A percentile compares a stretch with the other conserved stretches of the same genome.
Evolutionary conservation across 2,888 invertebrate species (phyloP).

Genomic region (Chymomyza caudatula): DNA sequence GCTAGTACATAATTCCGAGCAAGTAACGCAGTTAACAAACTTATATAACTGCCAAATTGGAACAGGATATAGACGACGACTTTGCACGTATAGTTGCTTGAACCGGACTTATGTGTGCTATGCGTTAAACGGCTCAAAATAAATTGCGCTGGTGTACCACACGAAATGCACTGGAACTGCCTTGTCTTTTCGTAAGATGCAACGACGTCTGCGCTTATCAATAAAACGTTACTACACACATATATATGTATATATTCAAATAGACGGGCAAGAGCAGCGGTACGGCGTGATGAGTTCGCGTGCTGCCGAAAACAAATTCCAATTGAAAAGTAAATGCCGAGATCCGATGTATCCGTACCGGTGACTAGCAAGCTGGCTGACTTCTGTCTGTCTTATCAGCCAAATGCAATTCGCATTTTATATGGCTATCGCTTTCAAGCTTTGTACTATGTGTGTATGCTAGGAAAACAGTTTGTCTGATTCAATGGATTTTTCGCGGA

Average conservation of each 20-base stretch:
- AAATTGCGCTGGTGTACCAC: slow-evolving; percentile 36
- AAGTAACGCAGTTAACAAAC: slow-evolving; percentile 1
- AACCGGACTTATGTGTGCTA: slow-evolving; percentile 31
- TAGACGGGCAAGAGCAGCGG: neutral
- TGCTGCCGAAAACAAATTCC: slow-evolving; percentile 21
- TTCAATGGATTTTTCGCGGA: slow-evolving; percentile 39
- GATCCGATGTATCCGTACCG: neutral
- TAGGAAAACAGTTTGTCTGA: neutral
- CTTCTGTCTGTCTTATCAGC: slow-evolving; percentile 16
- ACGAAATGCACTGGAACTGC: slow-evolving; percentile 34
- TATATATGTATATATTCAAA: neutral
- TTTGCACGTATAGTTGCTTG: neutral
- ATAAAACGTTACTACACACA: slow-evolving; percentile 8
- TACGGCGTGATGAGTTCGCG: neutral
- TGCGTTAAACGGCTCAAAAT: slow-evolving; percentile 38
- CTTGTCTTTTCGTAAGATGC: slow-evolving; percentile 30
- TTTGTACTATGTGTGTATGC: slow-evolving; percentile 15
- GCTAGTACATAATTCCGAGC: slow-evolving; percentile 4
- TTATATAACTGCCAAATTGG: neutral
- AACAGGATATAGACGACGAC: slow-evolving; percentile 10
- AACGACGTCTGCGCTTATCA: slow-evolving; percentile 43
- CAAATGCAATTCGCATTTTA: slow-evolving; percentile 26
- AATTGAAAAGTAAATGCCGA: neutral
- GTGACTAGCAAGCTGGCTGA: neutral
- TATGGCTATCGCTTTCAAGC: neutral